Percentiles rank a stretch among this genome's conserved stretches.
These are phyloP conservation scores for Orchestes rusci DNA, from an alignment of 2,888 invertebrate genomes.

Conservation along the genomic window DNA sequence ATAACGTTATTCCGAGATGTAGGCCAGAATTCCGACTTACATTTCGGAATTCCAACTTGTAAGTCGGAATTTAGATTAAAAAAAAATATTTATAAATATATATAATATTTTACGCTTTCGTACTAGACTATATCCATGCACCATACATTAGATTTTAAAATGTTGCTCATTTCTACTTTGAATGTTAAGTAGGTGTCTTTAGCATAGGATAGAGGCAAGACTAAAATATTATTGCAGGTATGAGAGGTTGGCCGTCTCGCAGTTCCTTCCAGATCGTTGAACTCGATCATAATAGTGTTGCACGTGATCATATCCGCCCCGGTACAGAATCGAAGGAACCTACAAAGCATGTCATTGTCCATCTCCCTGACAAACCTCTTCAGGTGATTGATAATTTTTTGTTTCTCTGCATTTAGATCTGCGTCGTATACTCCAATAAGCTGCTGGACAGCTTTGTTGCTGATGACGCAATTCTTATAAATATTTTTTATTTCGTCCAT, in stretches of 20 bases:
- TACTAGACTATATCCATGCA: too few species aligned
- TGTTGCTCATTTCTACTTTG: neutral
- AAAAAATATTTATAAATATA: too few species aligned
- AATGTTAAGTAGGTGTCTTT: neutral
- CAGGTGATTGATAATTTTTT: conserved; percentile 4
- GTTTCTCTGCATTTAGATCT: conserved; percentile 4
- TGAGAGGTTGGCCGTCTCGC: conserved; percentile 5
- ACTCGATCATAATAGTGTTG: conserved; percentile 10
- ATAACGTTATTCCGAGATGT: too few species aligned
- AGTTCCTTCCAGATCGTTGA: conserved; percentile 3
- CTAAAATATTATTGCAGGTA: conserved; percentile 15
- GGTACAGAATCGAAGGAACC: conserved; percentile 17
- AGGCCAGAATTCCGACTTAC: too few species aligned
- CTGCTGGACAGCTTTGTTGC: too few species aligned
- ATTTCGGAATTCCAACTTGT: too few species aligned
- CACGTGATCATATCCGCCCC: conserved; percentile 12
- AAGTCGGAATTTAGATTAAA: too few species aligned
- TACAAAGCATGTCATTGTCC: conserved; percentile 4
- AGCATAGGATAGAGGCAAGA: conserved; percentile 4
- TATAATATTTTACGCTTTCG: too few species aligned
- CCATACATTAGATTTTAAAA: too few species aligned
- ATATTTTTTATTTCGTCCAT: neutral
- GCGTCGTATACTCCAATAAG: too few species aligned
- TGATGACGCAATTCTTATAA: too few species aligned
- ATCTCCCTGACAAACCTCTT: conserved; percentile 14